phyloP scores from a whole-genome alignment of 2,888 invertebrate genomes.

The Athripsodes cinereus region DNA sequence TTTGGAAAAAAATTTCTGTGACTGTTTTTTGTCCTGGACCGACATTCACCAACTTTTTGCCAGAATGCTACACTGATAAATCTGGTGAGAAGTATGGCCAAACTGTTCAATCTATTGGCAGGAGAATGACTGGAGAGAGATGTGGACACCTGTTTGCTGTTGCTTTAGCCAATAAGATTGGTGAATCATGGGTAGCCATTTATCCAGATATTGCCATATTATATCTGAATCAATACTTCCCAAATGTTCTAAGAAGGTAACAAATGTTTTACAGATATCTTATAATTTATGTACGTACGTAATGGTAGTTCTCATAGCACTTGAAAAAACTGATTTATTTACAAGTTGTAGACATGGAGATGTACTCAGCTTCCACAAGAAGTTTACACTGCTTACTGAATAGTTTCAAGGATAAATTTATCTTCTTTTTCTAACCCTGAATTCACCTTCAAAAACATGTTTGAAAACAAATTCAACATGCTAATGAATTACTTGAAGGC shows the following conservation, averaged over 20 bases:
- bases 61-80: constrained; percentile 61
- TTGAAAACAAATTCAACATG: too few species aligned
- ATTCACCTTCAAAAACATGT: too few species aligned
- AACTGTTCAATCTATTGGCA: constrained; percentile 39
- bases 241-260: constrained; percentile 43
- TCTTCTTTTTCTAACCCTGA: too few species aligned
- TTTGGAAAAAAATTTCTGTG: constrained; percentile 51
- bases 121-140: constrained; percentile 50
- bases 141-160: constrained; percentile 54
- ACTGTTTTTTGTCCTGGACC: constrained; percentile 75
- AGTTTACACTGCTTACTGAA: too few species aligned
- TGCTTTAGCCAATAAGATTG: constrained; percentile 52
- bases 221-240: constrained; percentile 57
- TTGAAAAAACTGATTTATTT: too few species aligned
- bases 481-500: too few species aligned
- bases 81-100: constrained; percentile 45
- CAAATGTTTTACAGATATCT: too few species aligned
- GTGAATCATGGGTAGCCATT: constrained; percentile 64
- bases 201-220: constrained; percentile 55
- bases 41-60: constrained; percentile 61
- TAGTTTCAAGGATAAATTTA: too few species aligned
- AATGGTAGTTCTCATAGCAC: too few species aligned
- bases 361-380: too few species aligned
- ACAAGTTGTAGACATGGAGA: too few species aligned
- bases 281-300: too few species aligned